Evolutionary conservation across 2,888 invertebrate species (phyloP), one percentile per base, ranked within the genome.

Genomic region (Unio delphinus): DNA sequence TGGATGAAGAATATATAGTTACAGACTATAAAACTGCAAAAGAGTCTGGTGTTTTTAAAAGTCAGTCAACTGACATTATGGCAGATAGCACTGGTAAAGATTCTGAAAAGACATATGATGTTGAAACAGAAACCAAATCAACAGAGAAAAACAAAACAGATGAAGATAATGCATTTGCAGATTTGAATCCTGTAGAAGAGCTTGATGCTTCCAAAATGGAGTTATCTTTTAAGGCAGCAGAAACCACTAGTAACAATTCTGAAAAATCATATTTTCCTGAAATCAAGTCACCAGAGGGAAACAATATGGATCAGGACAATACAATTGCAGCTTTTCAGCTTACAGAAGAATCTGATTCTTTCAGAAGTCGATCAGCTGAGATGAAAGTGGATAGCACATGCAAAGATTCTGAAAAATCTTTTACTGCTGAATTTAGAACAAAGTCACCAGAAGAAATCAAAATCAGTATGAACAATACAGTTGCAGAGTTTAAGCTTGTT

Each of bases 81-180:
- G 64, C 20, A 20, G 55, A 7, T 30, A 67, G 54, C 34, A 64
- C 58, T 7, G 67, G 67, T 30, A 69, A 58, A 18, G 66, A 67
- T n/a, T 62, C 64, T 56, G 23, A 67, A 18, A 64, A 26, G 17
- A 45, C 64, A 17, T 28, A 65, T 26, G 63, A 61, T 58, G 68
- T 55, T 59, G 68, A 63, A 45, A 68, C 57, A 28, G 68, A 65
- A 54, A 68, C 69, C 26, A 61, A 63, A 5, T 58, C 64, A 26
- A 30, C 57, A 55, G 64, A 64, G 20, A 64, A 20, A 55, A 6
- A 28, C 11, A 64, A 70, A 59, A 26, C 30, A 23, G 62, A 58
- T 65, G 64, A 64, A 55, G 26, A 55, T 8, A 28, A 34, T 61
- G 26, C 26, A 1, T 15, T 55, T 45, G 20, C 34, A 45, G 17